Conservation (phyloP, 2,888 invertebrate genomes). For the Cantharis rustica region DNA sequence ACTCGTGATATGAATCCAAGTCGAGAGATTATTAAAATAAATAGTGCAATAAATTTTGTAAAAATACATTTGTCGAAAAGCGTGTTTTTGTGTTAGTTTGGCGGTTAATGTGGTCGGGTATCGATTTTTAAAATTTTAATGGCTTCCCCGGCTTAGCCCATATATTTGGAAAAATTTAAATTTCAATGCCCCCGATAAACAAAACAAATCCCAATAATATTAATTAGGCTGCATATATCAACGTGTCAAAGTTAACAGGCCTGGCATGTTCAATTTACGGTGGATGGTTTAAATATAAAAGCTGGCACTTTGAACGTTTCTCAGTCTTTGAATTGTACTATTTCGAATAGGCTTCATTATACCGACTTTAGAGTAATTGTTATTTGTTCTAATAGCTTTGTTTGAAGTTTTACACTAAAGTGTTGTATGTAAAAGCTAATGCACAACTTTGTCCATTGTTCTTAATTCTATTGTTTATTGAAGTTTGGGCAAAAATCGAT, state of each 20-base stretch:
- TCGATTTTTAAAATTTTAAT: neutral
- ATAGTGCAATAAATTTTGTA: neutral
- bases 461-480: conserved; percentile 16
- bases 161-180: neutral
- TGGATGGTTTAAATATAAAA: conserved; percentile 24
- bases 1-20: neutral
- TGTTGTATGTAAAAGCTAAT: conserved; percentile 20
- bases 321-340: conserved; percentile 23
- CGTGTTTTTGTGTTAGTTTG: neutral
- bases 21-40: neutral
- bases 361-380: conserved; percentile 24
- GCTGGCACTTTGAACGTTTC: conserved; percentile 24
- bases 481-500: conserved; percentile 19
- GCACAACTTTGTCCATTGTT: conserved; percentile 23
- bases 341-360: conserved; percentile 19
- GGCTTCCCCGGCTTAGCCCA: neutral
- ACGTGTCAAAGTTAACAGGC: conserved; percentile 41
- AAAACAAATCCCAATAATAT: conserved; percentile 51
- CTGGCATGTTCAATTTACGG: conserved; percentile 33
- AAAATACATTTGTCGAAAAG: neutral
- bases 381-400: conserved; percentile 26
- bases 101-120: neutral
- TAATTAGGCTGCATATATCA: conserved; percentile 48
- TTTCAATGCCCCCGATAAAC: conserved; percentile 27
- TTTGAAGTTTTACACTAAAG: conserved; percentile 24